Evolutionary conservation across 1,140 invertebrate species (phyloP).

Genomic region (Linepithema humile): DNA sequence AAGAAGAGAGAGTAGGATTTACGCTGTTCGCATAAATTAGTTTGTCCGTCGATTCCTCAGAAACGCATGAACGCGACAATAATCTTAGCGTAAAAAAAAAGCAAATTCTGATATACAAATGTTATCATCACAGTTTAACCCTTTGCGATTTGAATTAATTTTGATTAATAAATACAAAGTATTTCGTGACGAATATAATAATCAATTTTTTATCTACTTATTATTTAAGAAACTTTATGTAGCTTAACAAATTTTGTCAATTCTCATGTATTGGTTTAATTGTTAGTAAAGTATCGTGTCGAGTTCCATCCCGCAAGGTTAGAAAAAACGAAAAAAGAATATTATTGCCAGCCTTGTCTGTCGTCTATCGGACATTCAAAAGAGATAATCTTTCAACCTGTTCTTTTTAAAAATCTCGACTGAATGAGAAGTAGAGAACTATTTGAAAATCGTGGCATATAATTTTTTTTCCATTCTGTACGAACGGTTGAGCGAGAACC

Average conservation of each 20-base stretch:
- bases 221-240: no score
- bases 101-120: not conserved
- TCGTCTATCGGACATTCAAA: not conserved
- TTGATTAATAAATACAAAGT: no score
- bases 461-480: conserved; percentile 2
- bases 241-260: no score
- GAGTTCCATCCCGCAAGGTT: no score
- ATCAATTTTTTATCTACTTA: no score
- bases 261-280: no score
- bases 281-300: no score
- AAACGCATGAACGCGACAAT: not conserved
- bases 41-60: not conserved
- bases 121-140: not conserved
- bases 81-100: not conserved
- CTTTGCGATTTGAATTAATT: no score
- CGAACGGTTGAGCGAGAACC: not conserved
- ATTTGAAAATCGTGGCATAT: not conserved
- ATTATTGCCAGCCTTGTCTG: no score
- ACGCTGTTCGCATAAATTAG: not conserved
- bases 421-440: not conserved
- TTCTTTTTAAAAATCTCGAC: no score
- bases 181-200: no score
- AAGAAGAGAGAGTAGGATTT: conserved; percentile 21
- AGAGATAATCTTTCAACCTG: not conserved
- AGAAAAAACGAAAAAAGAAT: no score